A percentile compares a stretch with the other conserved stretches of the same genome.
These are phyloP conservation scores for Enteromius thamalakanensis DNA, from an alignment of 2,797 vertebrate species.

Conservation along the genomic window DNA sequence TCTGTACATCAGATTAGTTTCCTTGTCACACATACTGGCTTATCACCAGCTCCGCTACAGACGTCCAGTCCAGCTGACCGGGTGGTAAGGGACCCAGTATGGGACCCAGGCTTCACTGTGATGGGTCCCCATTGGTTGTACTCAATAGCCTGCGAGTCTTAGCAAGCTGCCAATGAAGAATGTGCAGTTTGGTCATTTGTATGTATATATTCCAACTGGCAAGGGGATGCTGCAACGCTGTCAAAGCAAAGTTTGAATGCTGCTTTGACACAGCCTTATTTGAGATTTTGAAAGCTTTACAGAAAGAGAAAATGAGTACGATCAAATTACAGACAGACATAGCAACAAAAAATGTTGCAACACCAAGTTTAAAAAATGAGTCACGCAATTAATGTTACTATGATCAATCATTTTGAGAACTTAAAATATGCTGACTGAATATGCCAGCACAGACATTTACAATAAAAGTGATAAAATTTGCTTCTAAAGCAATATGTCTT, in stretches of 20 bases:
- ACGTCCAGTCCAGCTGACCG: constrained; percentile 56
- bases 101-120: background rate
- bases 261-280: background rate
- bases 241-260: background rate
- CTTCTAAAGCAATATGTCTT: background rate
- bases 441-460: background rate
- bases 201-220: constrained; percentile 8
- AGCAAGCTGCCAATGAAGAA: background rate
- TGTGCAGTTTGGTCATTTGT: constrained; percentile 3
- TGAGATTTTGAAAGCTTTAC: background rate
- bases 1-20: constrained; percentile 58
- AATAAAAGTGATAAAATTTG: background rate
- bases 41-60: constrained; percentile 25
- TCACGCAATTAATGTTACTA: background rate
- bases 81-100: background rate
- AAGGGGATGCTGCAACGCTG: background rate
- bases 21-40: constrained; percentile 60
- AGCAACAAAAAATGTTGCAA: background rate
- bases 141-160: constrained; percentile 1
- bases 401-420: constrained; percentile 5
- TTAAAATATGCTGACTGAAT: constrained; percentile 5
- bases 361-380: background rate
- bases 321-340: background rate
- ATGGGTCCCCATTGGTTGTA: background rate
- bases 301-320: background rate